Evolutionary conservation across 2,113 vertebrate genomes (phyloP).

Genomic region (Oryzias celebensis): DNA sequence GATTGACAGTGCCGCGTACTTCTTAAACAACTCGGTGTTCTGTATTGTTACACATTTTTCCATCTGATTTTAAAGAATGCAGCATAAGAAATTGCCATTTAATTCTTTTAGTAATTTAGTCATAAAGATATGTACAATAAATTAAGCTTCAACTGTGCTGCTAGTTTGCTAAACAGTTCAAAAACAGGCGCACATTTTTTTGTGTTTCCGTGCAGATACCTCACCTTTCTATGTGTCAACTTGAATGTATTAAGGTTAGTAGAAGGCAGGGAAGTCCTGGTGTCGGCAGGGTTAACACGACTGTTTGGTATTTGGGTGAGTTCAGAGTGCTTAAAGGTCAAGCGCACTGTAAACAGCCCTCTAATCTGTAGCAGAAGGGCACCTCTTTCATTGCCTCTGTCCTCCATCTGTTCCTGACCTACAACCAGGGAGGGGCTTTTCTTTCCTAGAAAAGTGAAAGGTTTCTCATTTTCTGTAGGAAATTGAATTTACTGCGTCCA

Average conservation of each 20-base stretch:
- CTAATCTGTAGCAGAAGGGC: constrained; percentile 26
- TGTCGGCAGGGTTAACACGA: constrained; percentile 42
- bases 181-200: no score
- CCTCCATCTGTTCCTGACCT: constrained; percentile 16
- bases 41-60: no score
- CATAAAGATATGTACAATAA: no score
- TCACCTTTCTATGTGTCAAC: background rate
- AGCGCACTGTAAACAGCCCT: constrained; percentile 15
- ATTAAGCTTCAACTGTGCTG: no score
- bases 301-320: constrained; percentile 47
- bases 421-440: background rate
- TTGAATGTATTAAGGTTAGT: constrained; percentile 37
- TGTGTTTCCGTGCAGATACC: no score
- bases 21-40: no score
- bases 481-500: constrained; percentile 8
- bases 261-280: constrained; percentile 18
- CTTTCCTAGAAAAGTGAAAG: background rate
- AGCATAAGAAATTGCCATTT: no score
- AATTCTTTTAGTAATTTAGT: no score
- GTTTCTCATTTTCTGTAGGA: background rate
- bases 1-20: no score
- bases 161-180: no score
- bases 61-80: no score
- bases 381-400: constrained; percentile 13
- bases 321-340: constrained; percentile 56